These are phyloP conservation scores for Nannospalax galili DNA, from an alignment of 2,113 vertebrate species.

Conservation along the genomic window DNA sequence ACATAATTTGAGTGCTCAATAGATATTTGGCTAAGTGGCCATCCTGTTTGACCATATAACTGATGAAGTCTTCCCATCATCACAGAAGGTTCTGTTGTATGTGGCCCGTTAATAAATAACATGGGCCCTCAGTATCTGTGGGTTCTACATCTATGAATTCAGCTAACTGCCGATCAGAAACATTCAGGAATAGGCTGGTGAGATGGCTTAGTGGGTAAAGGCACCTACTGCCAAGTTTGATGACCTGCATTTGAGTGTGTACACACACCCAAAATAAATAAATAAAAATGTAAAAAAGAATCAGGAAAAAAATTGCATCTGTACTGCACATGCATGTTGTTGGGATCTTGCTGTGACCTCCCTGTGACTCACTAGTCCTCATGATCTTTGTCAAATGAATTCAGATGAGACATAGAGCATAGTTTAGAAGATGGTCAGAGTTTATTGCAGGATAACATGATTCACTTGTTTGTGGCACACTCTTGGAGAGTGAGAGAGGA, in stretches of 20 bases:
- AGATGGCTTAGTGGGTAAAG: not conserved
- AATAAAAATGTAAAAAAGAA: not conserved
- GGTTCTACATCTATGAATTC: not conserved
- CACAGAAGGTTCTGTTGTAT: not conserved
- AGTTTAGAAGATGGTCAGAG: too few relatives aligned
- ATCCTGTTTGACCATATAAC: slow-evolving; percentile 8
- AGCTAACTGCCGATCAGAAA: not conserved
- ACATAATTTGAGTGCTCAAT: not conserved
- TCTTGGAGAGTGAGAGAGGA: too few relatives aligned
- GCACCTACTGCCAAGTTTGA: not conserved
- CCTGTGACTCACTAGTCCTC: too few relatives aligned
- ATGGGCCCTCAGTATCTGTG: not conserved
- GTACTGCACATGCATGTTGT: not conserved
- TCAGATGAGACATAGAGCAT: too few relatives aligned
- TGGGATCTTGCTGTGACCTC: too few relatives aligned
- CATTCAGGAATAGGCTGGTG: not conserved
- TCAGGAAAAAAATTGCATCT: not conserved
- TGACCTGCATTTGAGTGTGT: not conserved
- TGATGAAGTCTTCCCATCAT: slow-evolving; percentile 8
- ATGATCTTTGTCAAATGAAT: not conserved
- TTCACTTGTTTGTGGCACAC: too few relatives aligned
- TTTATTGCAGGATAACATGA: too few relatives aligned
- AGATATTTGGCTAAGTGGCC: not conserved
- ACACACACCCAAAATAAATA: not conserved
- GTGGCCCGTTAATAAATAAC: not conserved